Evolutionary conservation across 1,140 invertebrate species (phyloP).

Genomic region (Bombus huntii): DNA sequence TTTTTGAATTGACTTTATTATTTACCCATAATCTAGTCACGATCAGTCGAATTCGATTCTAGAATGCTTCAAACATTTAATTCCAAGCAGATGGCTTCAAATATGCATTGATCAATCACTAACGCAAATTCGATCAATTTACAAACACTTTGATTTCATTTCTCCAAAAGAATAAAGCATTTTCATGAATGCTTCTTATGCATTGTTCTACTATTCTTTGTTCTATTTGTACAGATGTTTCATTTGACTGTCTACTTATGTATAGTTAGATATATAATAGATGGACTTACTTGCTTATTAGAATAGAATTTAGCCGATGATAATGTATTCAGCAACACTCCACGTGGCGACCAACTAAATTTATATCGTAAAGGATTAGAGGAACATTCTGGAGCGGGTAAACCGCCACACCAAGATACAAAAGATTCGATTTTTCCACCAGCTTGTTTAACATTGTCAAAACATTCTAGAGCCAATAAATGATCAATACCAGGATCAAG

Average conservation of each 20-base stretch:
- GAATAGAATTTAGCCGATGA: slow-evolving; percentile 94
- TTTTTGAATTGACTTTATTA: too few species aligned
- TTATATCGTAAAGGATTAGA: slow-evolving; percentile 98
- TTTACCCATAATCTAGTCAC: too few species aligned
- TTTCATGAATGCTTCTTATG: too few species aligned
- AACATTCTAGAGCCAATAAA: slow-evolving; percentile 97
- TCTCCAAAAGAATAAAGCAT: too few species aligned
- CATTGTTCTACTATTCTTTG: too few species aligned
- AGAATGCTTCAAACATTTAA: too few species aligned
- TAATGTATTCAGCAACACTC: slow-evolving; percentile 94
- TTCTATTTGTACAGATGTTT: neutral
- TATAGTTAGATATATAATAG: neutral
- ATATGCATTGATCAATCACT: too few species aligned
- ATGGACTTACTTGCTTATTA: slow-evolving; percentile 88
- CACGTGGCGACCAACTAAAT: slow-evolving; percentile 98
- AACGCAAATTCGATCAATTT: too few species aligned
- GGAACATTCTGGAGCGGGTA: slow-evolving; percentile 97
- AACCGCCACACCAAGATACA: slow-evolving; percentile 97
- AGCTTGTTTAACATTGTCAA: slow-evolving; percentile 93
- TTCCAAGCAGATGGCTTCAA: too few species aligned
- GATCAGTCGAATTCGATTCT: too few species aligned
- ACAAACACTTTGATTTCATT: too few species aligned
- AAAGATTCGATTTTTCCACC: slow-evolving; percentile 96
- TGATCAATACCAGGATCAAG: slow-evolving; percentile 99
- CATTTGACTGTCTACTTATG: neutral